Evolutionary conservation across 2,113 vertebrate genomes (phyloP).

Genomic region (Seriola aureovittata): DNA sequence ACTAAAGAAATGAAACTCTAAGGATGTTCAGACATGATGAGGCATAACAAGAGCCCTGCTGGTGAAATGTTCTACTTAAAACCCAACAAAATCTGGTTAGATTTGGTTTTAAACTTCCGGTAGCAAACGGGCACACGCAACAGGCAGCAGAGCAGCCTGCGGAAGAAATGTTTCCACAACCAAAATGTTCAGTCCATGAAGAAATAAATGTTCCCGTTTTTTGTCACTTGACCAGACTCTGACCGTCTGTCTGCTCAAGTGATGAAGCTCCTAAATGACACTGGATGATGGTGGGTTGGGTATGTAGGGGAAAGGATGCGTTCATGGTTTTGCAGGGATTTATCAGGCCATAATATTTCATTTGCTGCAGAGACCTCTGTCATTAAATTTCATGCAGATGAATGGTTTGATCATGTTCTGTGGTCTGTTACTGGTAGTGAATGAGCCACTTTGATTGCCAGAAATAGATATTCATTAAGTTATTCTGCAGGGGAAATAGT

Average conservation of each 20-base stretch:
- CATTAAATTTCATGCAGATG: background rate
- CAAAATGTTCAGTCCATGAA: conserved; percentile 8
- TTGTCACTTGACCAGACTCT: conserved; percentile 25
- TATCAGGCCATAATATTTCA: background rate
- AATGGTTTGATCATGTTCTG: background rate
- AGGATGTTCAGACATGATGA: background rate
- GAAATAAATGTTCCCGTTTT: conserved; percentile 39
- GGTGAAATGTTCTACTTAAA: background rate
- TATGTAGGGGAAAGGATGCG: background rate
- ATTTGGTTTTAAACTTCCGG: conserved; percentile 28
- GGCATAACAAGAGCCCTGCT: background rate
- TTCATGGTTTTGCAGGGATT: background rate
- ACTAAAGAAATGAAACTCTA: background rate
- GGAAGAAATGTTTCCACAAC: conserved; percentile 26
- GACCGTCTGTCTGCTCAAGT: conserved; percentile 11
- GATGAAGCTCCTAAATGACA: background rate
- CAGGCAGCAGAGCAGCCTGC: background rate
- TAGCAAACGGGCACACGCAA: background rate
- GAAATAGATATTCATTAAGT: background rate
- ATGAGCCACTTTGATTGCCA: background rate
- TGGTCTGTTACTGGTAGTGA: background rate
- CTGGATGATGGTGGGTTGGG: background rate
- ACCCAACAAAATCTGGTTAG: conserved; percentile 15
- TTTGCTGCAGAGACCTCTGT: background rate
- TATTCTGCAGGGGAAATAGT: background rate